Evolutionary conservation across 35 echinoderm and acorn worm species (phyloP).

Genomic region (Anneissia japonica): DNA sequence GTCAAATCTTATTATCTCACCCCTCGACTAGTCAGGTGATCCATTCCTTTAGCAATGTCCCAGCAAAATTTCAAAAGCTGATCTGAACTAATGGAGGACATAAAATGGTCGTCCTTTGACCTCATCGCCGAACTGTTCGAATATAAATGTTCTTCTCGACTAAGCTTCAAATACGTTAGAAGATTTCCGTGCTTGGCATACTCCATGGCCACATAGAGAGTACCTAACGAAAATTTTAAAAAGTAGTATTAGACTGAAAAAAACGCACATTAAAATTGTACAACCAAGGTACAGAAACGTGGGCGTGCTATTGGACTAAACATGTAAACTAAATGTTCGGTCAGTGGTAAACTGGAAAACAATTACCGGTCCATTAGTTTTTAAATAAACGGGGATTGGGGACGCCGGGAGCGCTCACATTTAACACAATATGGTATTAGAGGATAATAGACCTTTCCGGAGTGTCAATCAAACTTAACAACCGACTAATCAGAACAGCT

Average conservation of each 20-base stretch:
- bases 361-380: too few relatives aligned
- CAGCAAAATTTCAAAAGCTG: slow-evolving; percentile 31
- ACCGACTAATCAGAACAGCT: too few relatives aligned
- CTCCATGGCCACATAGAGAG: slow-evolving; percentile 25
- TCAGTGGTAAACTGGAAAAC: too few relatives aligned
- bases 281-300: too few relatives aligned
- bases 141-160: slow-evolving; percentile 3
- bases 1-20: slow-evolving; percentile 15
- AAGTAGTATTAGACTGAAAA: neutral
- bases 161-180: slow-evolving; percentile 15
- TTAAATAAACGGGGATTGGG: too few relatives aligned
- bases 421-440: too few relatives aligned
- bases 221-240: neutral
- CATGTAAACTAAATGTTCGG: too few relatives aligned
- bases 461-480: too few relatives aligned
- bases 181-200: slow-evolving; percentile 29
- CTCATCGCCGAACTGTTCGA: neutral
- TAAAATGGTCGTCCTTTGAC: neutral
- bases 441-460: too few relatives aligned
- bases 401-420: too few relatives aligned
- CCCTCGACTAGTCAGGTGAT: slow-evolving; percentile 21
- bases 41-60: slow-evolving; percentile 40
- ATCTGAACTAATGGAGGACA: neutral
- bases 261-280: too few relatives aligned
- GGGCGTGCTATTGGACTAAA: too few relatives aligned